A percentile compares a stretch with the other conserved stretches of the same genome.
Evolutionary conservation across 2,888 invertebrate genomes (phyloP).

Genomic region (Deroplatys truncata): DNA sequence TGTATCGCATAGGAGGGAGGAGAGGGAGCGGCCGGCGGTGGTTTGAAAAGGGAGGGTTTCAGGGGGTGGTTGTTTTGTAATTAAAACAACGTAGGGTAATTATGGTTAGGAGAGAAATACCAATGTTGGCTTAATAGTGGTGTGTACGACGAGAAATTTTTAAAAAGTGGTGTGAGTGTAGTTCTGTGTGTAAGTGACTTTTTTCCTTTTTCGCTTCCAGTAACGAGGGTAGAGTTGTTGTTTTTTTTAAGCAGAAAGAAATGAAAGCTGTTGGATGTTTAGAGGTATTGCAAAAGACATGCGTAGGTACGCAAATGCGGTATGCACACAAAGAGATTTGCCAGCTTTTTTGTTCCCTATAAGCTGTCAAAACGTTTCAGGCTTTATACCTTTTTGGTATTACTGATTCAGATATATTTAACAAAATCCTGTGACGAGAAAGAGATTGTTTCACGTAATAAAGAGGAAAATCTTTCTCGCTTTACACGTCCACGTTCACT

Average conservation of each 20-base stretch:
- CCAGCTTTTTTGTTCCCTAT: not conserved
- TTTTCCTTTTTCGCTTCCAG: not conserved
- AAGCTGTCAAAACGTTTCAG: not conserved
- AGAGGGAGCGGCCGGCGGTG: not conserved
- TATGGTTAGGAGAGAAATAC: slow-evolving; percentile 11
- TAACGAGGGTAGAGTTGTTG: not conserved
- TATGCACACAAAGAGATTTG: not conserved
- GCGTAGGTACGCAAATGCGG: not conserved
- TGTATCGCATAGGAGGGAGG: not conserved
- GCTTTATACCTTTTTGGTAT: not conserved
- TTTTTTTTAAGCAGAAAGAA: not conserved
- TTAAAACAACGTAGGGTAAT: slow-evolving; percentile 18
- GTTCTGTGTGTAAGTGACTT: not conserved
- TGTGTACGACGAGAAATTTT: slow-evolving; percentile 6
- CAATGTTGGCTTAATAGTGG: slow-evolving; percentile 12
- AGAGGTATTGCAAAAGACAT: not conserved
- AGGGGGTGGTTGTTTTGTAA: slow-evolving; percentile 11
- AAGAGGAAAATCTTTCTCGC: not conserved
- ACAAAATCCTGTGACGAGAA: not conserved
- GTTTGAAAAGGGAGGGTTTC: not conserved
- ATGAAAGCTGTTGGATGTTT: not conserved
- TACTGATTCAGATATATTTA: not conserved
- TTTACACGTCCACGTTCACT: not conserved
- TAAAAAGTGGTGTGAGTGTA: not conserved
- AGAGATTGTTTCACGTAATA: not conserved